Conservation (phyloP, 2,888 invertebrate genomes). For the Meiosimyza decipiens region DNA sequence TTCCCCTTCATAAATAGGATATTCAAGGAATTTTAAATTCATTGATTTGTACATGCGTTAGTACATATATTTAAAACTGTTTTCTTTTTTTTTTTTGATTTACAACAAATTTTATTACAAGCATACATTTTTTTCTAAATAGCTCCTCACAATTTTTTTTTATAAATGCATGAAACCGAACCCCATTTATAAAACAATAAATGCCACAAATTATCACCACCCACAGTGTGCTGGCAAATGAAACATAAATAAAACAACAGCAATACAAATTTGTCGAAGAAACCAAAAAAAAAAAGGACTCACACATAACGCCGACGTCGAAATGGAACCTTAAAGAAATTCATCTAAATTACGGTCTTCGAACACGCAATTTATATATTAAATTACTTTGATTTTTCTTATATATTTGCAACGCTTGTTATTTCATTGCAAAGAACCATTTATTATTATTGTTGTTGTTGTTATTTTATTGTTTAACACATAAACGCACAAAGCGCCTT, state of each 20-base stretch:
- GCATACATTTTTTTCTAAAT: too few relatives aligned
- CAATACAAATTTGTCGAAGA: slow-evolving; percentile 3
- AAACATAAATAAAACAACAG: not conserved
- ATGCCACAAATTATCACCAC: not conserved
- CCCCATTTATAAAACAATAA: slow-evolving; percentile 13
- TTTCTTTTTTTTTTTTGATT: too few relatives aligned
- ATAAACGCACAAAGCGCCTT: slow-evolving; percentile 15
- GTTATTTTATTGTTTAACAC: slow-evolving; percentile 29
- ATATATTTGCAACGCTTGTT: slow-evolving; percentile 29
- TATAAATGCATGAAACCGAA: too few relatives aligned
- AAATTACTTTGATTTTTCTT: slow-evolving; percentile 42
- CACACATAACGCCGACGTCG: too few relatives aligned
- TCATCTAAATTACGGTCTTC: slow-evolving; percentile 23
- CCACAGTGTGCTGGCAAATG: not conserved
- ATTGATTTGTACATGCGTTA: too few relatives aligned
- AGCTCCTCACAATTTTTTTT: too few relatives aligned
- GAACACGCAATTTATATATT: slow-evolving; percentile 42
- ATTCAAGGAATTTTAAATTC: too few relatives aligned
- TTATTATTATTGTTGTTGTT: slow-evolving; percentile 31
- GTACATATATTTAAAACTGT: too few relatives aligned
- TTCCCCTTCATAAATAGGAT: too few relatives aligned
- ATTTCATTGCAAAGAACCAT: slow-evolving; percentile 14
- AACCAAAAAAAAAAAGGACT: not conserved
- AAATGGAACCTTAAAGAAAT: not conserved
- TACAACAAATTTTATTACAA: too few relatives aligned